Percentiles rank a stretch among this genome's conserved stretches.
phyloP scores from a whole-genome alignment of 1,140 invertebrate species.

The Aphis gossypii region DNA sequence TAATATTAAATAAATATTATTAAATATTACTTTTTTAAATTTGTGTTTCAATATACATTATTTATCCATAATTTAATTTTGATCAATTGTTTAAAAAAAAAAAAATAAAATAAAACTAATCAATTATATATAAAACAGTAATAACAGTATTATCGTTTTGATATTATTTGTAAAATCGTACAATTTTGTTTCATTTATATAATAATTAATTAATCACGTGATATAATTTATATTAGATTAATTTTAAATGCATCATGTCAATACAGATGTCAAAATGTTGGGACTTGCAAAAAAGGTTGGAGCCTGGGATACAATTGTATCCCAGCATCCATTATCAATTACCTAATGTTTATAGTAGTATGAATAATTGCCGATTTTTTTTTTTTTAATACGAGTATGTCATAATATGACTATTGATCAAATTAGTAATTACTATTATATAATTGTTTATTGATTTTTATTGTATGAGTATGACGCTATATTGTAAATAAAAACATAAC shows the following conservation, averaged over 20 bases:
- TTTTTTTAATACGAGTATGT: not conserved
- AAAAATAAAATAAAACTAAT: not conserved
- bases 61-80: not conserved
- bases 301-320: not conserved
- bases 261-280: not conserved
- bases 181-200: not conserved
- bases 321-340: not conserved
- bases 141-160: not conserved
- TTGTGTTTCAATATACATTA: too few species aligned
- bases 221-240: not conserved
- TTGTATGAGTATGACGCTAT: not conserved
- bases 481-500: not conserved
- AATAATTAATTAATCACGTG: not conserved
- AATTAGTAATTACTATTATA: not conserved
- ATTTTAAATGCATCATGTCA: not conserved
- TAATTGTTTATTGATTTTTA: not conserved
- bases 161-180: not conserved
- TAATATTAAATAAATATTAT: not conserved
- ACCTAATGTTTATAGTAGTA: not conserved
- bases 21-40: too few species aligned
- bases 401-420: not conserved
- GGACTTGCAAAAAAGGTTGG: not conserved
- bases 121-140: not conserved
- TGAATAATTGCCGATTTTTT: not conserved
- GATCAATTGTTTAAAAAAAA: not conserved